These are phyloP conservation scores for Lutraria rhynchaena DNA, from an alignment of 1,140 invertebrate species.

Conservation along the genomic window DNA sequence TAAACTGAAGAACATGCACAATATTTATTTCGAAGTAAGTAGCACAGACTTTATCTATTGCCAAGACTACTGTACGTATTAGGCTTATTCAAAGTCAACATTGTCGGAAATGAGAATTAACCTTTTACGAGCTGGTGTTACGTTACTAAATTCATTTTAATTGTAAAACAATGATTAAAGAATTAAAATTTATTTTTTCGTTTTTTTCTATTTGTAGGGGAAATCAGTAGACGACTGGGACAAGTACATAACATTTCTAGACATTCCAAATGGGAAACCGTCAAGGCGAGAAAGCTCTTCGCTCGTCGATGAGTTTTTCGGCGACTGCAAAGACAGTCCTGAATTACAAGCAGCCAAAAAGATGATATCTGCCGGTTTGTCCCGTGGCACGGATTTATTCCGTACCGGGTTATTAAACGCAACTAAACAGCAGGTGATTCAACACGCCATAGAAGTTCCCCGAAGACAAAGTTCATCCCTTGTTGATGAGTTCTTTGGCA, in stretches of 20 bases:
- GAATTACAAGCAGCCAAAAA: slow-evolving; percentile 65
- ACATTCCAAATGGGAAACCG: slow-evolving; percentile 75
- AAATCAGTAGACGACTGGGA: slow-evolving; percentile 66
- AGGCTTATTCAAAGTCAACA: too few species aligned
- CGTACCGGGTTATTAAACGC: slow-evolving; percentile 60
- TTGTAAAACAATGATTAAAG: too few species aligned
- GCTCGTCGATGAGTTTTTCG: slow-evolving; percentile 88
- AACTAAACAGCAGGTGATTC: slow-evolving; percentile 44
- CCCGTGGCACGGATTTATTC: slow-evolving; percentile 10
- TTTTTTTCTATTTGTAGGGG: slow-evolving; percentile 55
- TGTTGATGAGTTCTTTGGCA: slow-evolving; percentile 87
- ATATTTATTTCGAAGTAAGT: too few species aligned
- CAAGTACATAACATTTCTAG: slow-evolving; percentile 63
- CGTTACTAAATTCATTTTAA: too few species aligned
- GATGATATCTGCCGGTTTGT: slow-evolving; percentile 25
- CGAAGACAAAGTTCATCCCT: slow-evolving; percentile 85
- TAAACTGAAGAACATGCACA: too few species aligned
- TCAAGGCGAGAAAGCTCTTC: slow-evolving; percentile 86
- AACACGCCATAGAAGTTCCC: slow-evolving; percentile 74
- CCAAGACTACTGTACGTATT: too few species aligned
- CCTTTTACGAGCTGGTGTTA: too few species aligned
- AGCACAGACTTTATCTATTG: too few species aligned
- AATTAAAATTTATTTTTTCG: too few species aligned
- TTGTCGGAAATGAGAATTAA: too few species aligned
- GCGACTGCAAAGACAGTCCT: slow-evolving; percentile 74